phyloP scores from a whole-genome alignment of 2,797 vertebrate species.

The Saxicola maurus region DNA sequence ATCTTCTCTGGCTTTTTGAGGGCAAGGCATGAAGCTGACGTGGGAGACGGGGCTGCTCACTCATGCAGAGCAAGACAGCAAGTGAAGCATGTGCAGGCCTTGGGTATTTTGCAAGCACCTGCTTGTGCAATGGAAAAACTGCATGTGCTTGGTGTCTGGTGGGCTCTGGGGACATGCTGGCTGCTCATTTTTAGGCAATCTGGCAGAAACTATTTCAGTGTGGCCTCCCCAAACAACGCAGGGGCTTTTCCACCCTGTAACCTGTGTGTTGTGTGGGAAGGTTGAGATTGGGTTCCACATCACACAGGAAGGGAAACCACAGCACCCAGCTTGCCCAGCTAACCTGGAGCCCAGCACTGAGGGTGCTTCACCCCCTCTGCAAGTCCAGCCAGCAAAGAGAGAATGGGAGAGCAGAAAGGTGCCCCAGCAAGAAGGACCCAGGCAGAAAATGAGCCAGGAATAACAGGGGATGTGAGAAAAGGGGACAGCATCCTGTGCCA shows the following conservation, averaged over 20 bases:
- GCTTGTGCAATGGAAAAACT: constrained; percentile 42
- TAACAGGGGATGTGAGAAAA: background rate
- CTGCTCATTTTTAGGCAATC: background rate
- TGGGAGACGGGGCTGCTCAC: background rate
- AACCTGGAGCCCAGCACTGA: background rate
- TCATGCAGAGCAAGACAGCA: background rate
- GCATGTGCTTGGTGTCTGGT: background rate
- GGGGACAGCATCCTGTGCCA: background rate
- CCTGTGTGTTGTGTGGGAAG: fast-evolving
- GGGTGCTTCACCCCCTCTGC: background rate
- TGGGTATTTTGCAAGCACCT: constrained; percentile 20
- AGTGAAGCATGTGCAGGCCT: background rate
- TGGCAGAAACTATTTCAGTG: background rate
- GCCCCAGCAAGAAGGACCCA: background rate
- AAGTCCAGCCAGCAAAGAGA: background rate
- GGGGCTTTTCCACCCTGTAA: background rate
- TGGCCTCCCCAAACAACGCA: background rate
- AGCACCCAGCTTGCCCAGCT: background rate
- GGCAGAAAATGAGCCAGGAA: background rate
- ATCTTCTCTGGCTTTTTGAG: background rate
- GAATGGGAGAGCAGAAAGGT: background rate
- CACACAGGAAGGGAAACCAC: background rate
- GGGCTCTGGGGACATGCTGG: background rate
- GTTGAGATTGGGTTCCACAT: fast-evolving
- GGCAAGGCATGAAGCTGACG: background rate